phyloP scores from a whole-genome alignment of 2,113 vertebrate species.

The Scatophagus argus region DNA sequence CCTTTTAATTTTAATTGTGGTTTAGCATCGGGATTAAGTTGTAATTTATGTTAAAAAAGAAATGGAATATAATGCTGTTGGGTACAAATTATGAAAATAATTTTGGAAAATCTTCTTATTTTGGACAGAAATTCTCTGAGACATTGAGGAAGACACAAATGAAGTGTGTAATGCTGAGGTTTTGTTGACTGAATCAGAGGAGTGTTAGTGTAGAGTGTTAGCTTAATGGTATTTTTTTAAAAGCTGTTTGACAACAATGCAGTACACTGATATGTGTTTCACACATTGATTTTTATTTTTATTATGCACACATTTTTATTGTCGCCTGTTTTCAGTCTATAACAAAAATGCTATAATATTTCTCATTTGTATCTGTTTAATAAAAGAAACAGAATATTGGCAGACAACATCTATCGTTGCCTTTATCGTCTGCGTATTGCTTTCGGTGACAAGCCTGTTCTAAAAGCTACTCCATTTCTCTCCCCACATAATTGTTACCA shows the following conservation, averaged over 20 bases:
- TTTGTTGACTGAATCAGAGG: background rate
- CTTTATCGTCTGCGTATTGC: background rate
- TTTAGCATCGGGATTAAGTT: too few relatives aligned
- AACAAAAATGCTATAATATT: background rate
- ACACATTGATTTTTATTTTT: background rate
- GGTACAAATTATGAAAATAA: too few relatives aligned
- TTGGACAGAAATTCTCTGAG: too few relatives aligned
- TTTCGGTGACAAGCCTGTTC: background rate
- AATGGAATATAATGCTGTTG: too few relatives aligned
- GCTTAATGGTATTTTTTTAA: background rate
- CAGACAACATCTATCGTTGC: background rate
- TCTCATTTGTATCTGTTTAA: background rate
- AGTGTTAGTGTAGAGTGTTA: background rate
- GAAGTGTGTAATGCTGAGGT: background rate
- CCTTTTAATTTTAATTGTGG: too few relatives aligned
- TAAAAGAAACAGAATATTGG: background rate
- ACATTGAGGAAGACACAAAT: too few relatives aligned
- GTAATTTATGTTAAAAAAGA: too few relatives aligned
- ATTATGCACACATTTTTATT: background rate
- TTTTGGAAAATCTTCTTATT: too few relatives aligned
- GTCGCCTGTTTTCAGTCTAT: background rate
- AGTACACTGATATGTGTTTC: background rate
- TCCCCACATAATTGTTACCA: conserved; percentile 27
- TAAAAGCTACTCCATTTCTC: conserved; percentile 1
- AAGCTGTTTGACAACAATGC: background rate